A percentile compares a stretch with the other conserved stretches of the same genome.
These are phyloP conservation scores for Stichodactyla mertensii DNA, from an alignment of 64 coral and sea anemone species.

Conservation along the genomic window DNA sequence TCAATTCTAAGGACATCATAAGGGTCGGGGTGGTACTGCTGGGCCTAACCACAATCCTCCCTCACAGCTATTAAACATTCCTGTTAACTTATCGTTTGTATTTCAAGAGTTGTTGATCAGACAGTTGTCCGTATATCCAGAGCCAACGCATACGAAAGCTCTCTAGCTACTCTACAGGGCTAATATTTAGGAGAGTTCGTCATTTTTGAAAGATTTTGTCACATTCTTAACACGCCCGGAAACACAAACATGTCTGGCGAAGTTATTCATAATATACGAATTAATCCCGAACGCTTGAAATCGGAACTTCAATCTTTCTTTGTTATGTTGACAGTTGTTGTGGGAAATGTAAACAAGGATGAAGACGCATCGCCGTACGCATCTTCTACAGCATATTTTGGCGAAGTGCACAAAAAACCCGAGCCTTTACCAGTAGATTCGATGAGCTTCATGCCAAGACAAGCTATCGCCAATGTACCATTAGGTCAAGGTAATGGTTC, in stretches of 20 bases:
- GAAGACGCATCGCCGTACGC: neutral
- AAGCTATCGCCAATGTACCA: neutral
- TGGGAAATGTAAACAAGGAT: neutral
- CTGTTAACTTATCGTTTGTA: no score
- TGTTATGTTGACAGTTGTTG: neutral
- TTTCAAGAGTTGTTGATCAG: no score
- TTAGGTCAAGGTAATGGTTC: neutral
- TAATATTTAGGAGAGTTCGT: neutral
- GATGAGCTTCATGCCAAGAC: neutral
- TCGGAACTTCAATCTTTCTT: neutral
- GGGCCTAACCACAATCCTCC: no score
- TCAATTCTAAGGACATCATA: no score
- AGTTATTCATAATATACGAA: neutral
- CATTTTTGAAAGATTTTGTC: neutral
- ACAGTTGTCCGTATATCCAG: no score
- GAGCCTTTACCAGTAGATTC: neutral
- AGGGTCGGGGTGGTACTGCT: no score
- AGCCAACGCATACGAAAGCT: neutral
- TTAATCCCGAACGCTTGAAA: neutral
- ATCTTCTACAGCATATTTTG: neutral
- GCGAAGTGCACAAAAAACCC: neutral
- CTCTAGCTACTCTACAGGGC: no score
- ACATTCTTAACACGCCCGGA: neutral
- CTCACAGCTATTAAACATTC: no score
- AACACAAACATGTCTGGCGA: neutral